A percentile compares a stretch with the other conserved stretches of the same genome.
These are phyloP conservation scores for Tetramorium simillimum DNA, from an alignment of 1,140 invertebrate genomes.

Conservation along the genomic window DNA sequence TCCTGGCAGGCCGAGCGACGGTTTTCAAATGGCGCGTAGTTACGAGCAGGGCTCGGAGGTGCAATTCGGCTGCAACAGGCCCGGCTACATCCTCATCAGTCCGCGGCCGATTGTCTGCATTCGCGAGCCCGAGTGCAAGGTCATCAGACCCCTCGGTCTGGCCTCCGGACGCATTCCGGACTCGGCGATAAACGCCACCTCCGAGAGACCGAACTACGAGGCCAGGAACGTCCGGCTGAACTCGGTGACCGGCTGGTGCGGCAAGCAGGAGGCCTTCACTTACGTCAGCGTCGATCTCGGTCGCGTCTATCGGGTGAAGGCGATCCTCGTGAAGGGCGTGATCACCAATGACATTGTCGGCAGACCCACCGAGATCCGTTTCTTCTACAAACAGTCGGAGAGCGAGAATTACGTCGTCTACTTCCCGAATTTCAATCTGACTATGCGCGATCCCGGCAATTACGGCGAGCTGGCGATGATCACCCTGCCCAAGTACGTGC, in stretches of 20 bases:
- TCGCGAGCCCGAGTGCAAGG: slow-evolving; percentile 96
- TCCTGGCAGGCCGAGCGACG: slow-evolving; percentile 96
- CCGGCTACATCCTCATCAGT: slow-evolving; percentile 97
- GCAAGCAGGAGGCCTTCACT: slow-evolving; percentile 97
- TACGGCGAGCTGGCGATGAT: slow-evolving; percentile 98
- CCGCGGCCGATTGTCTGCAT: slow-evolving; percentile 96
- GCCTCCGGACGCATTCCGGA: slow-evolving; percentile 97
- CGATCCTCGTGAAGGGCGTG: slow-evolving; percentile 96
- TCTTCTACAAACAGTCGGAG: slow-evolving; percentile 98
- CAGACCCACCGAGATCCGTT: slow-evolving; percentile 96
- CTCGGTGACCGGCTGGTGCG: slow-evolving; percentile 98
- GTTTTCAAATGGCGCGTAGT: slow-evolving; percentile 94
- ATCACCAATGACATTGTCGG: slow-evolving; percentile 98
- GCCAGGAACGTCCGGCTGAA: slow-evolving; percentile 95
- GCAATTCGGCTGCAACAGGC: slow-evolving; percentile 94
- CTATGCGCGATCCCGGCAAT: slow-evolving; percentile 96
- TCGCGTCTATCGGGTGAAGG: slow-evolving; percentile 95
- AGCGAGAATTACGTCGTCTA: slow-evolving; percentile 98
- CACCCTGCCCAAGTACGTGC: slow-evolving; percentile 95
- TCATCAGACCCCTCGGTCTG: slow-evolving; percentile 96
- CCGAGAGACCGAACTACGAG: slow-evolving; percentile 96
- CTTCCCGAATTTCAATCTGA: slow-evolving; percentile 97
- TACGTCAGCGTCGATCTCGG: slow-evolving; percentile 98
- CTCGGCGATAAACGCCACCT: slow-evolving; percentile 98
- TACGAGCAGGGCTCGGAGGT: slow-evolving; percentile 98